phyloP scores from a whole-genome alignment of 2,113 vertebrate genomes.

The Myotis yumanensis region DNA sequence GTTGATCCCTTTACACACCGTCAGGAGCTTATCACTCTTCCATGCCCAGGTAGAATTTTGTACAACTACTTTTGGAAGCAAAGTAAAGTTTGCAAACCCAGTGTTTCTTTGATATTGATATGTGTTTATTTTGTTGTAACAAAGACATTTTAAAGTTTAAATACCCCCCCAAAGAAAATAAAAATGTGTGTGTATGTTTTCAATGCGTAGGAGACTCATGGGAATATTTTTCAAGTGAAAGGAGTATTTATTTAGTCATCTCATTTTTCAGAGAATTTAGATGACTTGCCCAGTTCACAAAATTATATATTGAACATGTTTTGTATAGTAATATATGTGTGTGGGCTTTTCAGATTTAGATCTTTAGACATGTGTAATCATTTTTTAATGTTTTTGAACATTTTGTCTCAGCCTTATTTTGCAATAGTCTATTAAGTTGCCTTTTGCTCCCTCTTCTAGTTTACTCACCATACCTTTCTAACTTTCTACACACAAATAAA shows the following conservation, averaged over 20 bases:
- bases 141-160: constrained; percentile 34
- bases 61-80: constrained; percentile 55
- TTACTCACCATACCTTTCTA: background rate
- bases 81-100: background rate
- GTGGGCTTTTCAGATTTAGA: background rate
- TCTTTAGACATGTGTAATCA: background rate
- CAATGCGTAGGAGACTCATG: background rate
- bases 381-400: background rate
- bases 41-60: constrained; percentile 94
- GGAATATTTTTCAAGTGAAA: constrained; percentile 18
- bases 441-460: background rate
- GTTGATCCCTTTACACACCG: constrained; percentile 98
- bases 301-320: background rate
- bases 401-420: background rate
- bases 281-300: background rate
- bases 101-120: background rate
- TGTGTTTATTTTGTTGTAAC: background rate
- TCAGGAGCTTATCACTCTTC: constrained; percentile 98
- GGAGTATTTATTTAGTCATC: background rate
- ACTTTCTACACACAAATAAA: background rate
- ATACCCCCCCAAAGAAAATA: background rate
- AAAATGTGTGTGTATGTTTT: background rate
- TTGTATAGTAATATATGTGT: background rate
- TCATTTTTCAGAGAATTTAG: background rate
- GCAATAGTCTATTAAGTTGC: background rate